phyloP scores from a whole-genome alignment of 2,888 invertebrate species.

The Octonoba sinensis region DNA sequence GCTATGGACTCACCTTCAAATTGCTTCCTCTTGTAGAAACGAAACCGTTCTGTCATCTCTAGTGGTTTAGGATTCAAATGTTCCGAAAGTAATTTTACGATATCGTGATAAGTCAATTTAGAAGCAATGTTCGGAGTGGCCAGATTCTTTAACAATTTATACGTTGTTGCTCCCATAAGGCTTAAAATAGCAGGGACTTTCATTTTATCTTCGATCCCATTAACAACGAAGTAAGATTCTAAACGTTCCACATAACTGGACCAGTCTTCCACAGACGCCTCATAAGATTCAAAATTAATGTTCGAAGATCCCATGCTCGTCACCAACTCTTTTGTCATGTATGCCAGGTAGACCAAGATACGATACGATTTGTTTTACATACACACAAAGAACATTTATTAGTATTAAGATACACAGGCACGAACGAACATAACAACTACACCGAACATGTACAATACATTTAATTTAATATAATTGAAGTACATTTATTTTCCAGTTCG shows the following conservation, averaged over 20 bases:
- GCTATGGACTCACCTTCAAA: slow-evolving; percentile 48
- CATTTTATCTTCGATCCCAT: slow-evolving; percentile 39
- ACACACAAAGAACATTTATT: slow-evolving; percentile 42
- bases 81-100: slow-evolving; percentile 42
- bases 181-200: slow-evolving; percentile 41
- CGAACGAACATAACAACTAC: slow-evolving; percentile 36
- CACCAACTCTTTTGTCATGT: slow-evolving; percentile 46
- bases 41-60: slow-evolving; percentile 45
- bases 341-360: slow-evolving; percentile 41
- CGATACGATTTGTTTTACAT: slow-evolving; percentile 47
- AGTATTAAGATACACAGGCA: slow-evolving; percentile 38
- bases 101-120: slow-evolving; percentile 40
- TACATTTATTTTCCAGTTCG: too few relatives aligned
- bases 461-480: too few relatives aligned
- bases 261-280: slow-evolving; percentile 43
- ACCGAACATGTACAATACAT: slow-evolving; percentile 38
- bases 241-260: slow-evolving; percentile 42
- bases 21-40: slow-evolving; percentile 51
- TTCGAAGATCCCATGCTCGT: slow-evolving; percentile 39
- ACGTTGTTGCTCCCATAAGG: slow-evolving; percentile 36
- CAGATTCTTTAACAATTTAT: slow-evolving; percentile 44
- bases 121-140: slow-evolving; percentile 40
- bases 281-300: slow-evolving; percentile 44
- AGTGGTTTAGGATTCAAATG: slow-evolving; percentile 43
- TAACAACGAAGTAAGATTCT: slow-evolving; percentile 43